phyloP scores from a whole-genome alignment of 2,797 vertebrate genomes.

The Rhincodon typus region DNA sequence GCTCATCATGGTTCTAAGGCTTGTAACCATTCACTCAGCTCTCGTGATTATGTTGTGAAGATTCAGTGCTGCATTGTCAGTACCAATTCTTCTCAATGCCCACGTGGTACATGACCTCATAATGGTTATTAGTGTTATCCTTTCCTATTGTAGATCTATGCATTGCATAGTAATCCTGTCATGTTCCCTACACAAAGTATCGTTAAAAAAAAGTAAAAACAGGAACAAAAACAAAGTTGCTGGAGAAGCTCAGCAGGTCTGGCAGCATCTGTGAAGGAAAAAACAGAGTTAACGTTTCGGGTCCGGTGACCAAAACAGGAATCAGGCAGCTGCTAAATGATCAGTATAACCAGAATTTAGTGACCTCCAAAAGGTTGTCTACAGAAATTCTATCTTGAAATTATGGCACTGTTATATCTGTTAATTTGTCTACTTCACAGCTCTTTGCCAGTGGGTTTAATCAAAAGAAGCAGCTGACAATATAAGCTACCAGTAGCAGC shows the following conservation, averaged over 20 bases:
- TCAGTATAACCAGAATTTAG: background rate
- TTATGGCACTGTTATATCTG: background rate
- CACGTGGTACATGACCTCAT: background rate
- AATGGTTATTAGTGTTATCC: background rate
- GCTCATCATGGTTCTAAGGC: background rate
- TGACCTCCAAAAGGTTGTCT: background rate
- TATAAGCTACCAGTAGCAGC: background rate
- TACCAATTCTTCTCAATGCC: background rate
- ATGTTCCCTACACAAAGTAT: background rate
- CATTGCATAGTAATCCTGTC: background rate
- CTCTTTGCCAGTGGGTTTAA: background rate
- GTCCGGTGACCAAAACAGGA: background rate
- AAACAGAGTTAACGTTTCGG: too few relatives aligned
- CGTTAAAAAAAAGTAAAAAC: background rate
- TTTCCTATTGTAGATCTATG: background rate
- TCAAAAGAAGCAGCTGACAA: background rate
- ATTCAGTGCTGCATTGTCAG: background rate
- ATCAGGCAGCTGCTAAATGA: background rate
- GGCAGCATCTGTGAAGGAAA: too few relatives aligned
- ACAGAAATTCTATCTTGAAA: background rate
- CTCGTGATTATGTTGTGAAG: background rate
- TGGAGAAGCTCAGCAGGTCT: too few relatives aligned
- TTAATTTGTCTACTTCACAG: background rate
- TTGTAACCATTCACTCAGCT: background rate
- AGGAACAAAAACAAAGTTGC: too few relatives aligned